Evolutionary conservation across 1,140 invertebrate species (phyloP), one percentile per base, ranked within the genome.

Genomic region (Caenorhabditis remanei): DNA sequence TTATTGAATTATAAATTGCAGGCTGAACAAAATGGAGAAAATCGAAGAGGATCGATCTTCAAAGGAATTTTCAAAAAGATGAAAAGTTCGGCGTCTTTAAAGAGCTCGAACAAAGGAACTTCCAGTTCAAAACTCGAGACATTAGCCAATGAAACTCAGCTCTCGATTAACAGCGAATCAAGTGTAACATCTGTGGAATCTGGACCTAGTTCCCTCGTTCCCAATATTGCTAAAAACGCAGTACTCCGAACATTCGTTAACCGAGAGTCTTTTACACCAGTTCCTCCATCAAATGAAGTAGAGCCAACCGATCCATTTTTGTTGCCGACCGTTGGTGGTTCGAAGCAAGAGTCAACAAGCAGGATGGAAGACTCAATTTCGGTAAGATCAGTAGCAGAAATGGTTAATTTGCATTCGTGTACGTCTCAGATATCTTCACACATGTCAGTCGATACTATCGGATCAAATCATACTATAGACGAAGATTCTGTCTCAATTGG

Each of bases 121-220:
- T 79, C 71, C 2, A 19, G 46, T 53, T 50, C 71, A 13, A 79
- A 79, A 50, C 14, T 79, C 14, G 71, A 79, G 9, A 14, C 43
- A 8, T 4, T 50, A 24, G n/a, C 46, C 0, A 43, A 79, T 24
- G 71, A 79, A 8, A 79, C 71, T 1, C 71, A 50, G 11, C 13
- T 79, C 8, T 79, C 71, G 4, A 79, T 79, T 8, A 79, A 48
- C 21, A 79, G 71, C 46, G 71, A 79, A 14, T 79, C 71, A 50
- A 79, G 71, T 24, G n/a, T 79, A 7, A 79, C 71, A 8, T 79
- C 71, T 21, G 71, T 32, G 14, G 71, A 79, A 32, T 79, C 71
- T 1, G 43, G 71, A 24, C 46, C 43, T 11, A 21, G 67, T 46
- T 14, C 67, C 6, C 40, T 46, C 6, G 40, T 79, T 50, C 46